Percentiles rank a stretch among this genome's conserved stretches.
phyloP scores from a whole-genome alignment of 2,888 invertebrate species.

The Physocephala rufipes region DNA sequence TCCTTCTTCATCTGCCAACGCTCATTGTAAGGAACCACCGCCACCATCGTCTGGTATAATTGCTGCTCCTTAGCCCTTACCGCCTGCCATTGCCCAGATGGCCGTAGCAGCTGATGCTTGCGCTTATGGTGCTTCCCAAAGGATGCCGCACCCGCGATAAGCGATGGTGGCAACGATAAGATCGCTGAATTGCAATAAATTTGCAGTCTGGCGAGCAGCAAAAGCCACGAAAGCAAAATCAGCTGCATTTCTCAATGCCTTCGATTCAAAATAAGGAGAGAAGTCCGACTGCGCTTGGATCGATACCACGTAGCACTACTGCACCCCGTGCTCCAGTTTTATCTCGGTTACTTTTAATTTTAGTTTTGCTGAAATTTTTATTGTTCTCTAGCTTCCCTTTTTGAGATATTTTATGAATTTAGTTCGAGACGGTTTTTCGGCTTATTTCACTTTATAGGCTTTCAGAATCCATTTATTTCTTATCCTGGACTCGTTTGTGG shows the following conservation, averaged over 20 bases:
- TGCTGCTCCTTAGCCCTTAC: slow-evolving; percentile 5
- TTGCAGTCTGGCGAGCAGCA: slow-evolving; percentile 57
- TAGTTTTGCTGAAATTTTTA: not conserved
- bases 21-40: slow-evolving; percentile 12
- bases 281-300: not conserved
- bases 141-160: slow-evolving; percentile 60
- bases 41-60: slow-evolving; percentile 48
- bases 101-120: slow-evolving; percentile 36
- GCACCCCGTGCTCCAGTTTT: slow-evolving; percentile 5
- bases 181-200: slow-evolving; percentile 60
- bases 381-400: slow-evolving; percentile 11
- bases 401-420: slow-evolving; percentile 10
- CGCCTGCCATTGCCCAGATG: slow-evolving; percentile 29
- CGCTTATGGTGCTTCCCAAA: slow-evolving; percentile 48
- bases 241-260: slow-evolving; percentile 46
- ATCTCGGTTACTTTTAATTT: slow-evolving; percentile 41
- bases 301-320: not conserved
- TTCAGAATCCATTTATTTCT: slow-evolving; percentile 22
- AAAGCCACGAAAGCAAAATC: slow-evolving; percentile 50
- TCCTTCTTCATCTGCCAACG: slow-evolving; percentile 15
- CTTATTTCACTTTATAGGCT: too few species aligned
- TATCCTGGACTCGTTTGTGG: not conserved
- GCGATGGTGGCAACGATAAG: slow-evolving; percentile 63
- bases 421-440: slow-evolving; percentile 2
- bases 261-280: slow-evolving; percentile 15